These are phyloP conservation scores for Periophthalmus modestus DNA, from an alignment of 2,113 vertebrate species.

Conservation along the genomic window DNA sequence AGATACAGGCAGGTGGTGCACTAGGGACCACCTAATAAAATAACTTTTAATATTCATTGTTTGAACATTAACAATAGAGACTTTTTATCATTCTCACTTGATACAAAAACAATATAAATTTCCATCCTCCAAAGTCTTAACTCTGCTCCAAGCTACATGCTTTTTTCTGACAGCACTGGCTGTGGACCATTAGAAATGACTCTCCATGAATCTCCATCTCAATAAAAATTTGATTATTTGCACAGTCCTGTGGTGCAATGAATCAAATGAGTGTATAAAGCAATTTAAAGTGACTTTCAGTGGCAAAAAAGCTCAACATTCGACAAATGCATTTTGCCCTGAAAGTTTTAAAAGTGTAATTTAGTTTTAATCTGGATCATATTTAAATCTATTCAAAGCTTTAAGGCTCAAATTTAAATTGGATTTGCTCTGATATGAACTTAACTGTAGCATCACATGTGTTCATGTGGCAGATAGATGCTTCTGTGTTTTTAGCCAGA, in stretches of 20 bases:
- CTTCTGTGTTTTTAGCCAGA: conserved; percentile 38
- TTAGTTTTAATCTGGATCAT: background rate
- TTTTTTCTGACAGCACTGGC: too few species aligned
- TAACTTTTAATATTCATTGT: background rate
- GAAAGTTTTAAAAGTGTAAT: background rate
- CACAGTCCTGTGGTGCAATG: background rate
- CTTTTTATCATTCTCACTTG: background rate
- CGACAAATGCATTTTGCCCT: too few species aligned
- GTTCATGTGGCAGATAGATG: conserved; percentile 61
- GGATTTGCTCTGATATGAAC: conserved; percentile 41
- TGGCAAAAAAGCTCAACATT: background rate
- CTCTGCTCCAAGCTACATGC: background rate
- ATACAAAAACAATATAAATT: too few species aligned
- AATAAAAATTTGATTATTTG: background rate
- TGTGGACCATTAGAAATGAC: too few species aligned
- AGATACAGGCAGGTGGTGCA: too few species aligned
- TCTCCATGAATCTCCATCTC: too few species aligned
- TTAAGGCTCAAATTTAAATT: conserved; percentile 18
- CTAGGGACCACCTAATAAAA: too few species aligned
- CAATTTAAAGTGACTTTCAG: background rate
- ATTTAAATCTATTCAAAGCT: conserved; percentile 5
- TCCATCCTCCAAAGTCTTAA: background rate
- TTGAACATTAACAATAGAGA: background rate
- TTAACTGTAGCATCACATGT: conserved; percentile 19
- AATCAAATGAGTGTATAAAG: background rate